Evolutionary conservation across 2,113 vertebrate genomes (phyloP), one percentile per base, ranked within the genome.

Genomic region (Phyllostomus hastatus): DNA sequence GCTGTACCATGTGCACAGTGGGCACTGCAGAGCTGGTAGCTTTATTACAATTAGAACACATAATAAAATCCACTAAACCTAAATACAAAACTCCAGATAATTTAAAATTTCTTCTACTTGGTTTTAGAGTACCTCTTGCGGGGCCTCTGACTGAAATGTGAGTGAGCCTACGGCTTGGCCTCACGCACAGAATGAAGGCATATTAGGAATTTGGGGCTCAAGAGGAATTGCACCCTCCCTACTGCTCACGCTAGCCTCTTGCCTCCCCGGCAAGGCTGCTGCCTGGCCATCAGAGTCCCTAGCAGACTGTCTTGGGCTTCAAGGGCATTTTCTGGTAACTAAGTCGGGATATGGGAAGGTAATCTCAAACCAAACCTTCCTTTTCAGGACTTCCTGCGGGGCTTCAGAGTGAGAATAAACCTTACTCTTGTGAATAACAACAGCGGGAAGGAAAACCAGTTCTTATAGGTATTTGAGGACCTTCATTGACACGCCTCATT

Each of bases 51-150:
- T 81, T 95, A 90, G 35, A 75, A 87, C 28, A 89, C 61, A 66
- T 3, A 90, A 50, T 72, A 80, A 97, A 95, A 93, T 89, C 17
- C 80, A 90, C 54, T 41, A 93, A 70, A 91, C 4, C 17, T 88
- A 79, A 92, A 85, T 22, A 72, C 80, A 67, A 87, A 93, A 92
- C 38, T 95, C 20, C 54, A 96, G 33, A 75, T 59, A 94, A 91
- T 93, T 80, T 7, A 87, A 91, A 87, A 16, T 75, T 88, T 94
- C n/a, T 86, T 93, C 82, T 52, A 87, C 48, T 89, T 90, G 54
- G 2, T 50, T 93, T 91, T 73, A 95, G 28, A 67, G 33, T 59
- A 57, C 10, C 48, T 38, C 91, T 80, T 57, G 41, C 6, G 57
- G 19, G 28, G 2, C 10, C 10, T 78, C 5, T 82, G 66, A 88